phyloP scores from a whole-genome alignment of 2,797 vertebrate genomes.

The Xiphophorus birchmanni region DNA sequence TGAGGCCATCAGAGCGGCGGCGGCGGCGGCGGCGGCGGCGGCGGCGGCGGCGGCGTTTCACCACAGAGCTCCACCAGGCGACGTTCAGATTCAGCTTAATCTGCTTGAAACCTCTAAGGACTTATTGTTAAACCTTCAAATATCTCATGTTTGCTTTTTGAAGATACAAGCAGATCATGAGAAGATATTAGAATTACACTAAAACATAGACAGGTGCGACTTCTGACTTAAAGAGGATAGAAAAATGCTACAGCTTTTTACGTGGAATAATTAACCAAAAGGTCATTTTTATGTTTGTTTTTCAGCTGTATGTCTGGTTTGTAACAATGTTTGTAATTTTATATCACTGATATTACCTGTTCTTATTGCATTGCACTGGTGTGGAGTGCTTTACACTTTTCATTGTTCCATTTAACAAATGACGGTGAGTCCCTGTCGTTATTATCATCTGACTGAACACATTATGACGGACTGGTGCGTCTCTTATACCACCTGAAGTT shows the following conservation, averaged over 20 bases:
- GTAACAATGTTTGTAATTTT: background rate
- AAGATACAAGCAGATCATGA: background rate
- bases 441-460: background rate
- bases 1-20: slow-evolving; percentile 1
- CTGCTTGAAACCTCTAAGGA: background rate
- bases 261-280: background rate
- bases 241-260: slow-evolving; percentile 1
- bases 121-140: background rate
- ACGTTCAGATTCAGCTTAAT: background rate
- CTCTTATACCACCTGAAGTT: background rate
- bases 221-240: slow-evolving; percentile 12
- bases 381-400: background rate
- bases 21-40: background rate
- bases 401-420: background rate
- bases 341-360: background rate
- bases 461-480: background rate
- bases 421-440: background rate
- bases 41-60: background rate
- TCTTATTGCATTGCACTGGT: background rate
- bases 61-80: background rate
- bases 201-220: background rate
- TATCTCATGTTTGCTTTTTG: background rate
- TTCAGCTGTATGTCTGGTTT: background rate
- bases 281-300: background rate
- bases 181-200: background rate